Conservation (phyloP, 2,113 vertebrate species). For the Pipa parva region DNA sequence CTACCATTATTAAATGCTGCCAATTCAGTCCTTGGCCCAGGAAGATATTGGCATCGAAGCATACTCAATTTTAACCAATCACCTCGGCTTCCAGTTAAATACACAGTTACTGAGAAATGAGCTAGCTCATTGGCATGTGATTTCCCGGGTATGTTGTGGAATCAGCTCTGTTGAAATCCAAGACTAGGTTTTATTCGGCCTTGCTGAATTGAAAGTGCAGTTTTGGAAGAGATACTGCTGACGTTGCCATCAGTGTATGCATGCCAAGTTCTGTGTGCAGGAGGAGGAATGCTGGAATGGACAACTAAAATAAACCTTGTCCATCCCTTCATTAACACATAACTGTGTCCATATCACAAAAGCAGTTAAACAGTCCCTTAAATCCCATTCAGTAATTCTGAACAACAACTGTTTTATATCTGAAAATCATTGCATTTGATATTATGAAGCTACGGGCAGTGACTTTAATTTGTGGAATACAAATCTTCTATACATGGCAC, state of each 20-base stretch:
- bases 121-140: conserved; percentile 22
- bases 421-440: no score
- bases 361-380: background rate
- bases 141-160: conserved; percentile 28
- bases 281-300: conserved; percentile 16
- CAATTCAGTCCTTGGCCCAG: no score
- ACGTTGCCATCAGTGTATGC: conserved; percentile 23
- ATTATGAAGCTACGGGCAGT: no score
- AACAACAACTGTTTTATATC: background rate
- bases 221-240: conserved; percentile 32
- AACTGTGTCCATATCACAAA: background rate
- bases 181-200: conserved; percentile 6
- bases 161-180: conserved; percentile 20
- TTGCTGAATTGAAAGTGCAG: conserved; percentile 23
- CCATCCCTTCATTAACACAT: background rate
- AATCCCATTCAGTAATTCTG: background rate
- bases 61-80: no score
- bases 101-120: conserved; percentile 5
- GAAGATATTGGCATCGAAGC: no score
- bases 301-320: conserved; percentile 1
- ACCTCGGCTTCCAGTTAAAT: background rate
- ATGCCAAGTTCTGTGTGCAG: no score
- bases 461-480: no score
- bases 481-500: no score
- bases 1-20: no score